These are phyloP conservation scores for Desmophyllum pertusum DNA, from an alignment of 92 coral and sea anemone genomes.

Conservation along the genomic window DNA sequence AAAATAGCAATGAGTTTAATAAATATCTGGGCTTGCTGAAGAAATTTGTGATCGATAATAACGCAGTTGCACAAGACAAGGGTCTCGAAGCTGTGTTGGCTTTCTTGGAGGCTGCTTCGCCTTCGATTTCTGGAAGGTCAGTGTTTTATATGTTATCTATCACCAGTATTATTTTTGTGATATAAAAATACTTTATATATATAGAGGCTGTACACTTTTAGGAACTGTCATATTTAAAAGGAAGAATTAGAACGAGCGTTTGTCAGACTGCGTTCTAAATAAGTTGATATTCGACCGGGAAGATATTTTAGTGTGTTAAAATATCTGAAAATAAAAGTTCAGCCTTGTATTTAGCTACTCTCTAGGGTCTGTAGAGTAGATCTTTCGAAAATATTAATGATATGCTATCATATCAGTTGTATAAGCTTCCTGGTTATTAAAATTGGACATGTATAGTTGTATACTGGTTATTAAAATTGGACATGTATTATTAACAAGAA, in stretches of 20 bases:
- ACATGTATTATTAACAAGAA: no score
- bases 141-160: not conserved
- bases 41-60: conserved; percentile 95
- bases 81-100: conserved; percentile 93
- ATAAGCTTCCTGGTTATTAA: no score
- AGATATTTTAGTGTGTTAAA: not conserved
- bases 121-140: conserved; percentile 95
- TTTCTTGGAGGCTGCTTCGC: conserved; percentile 90
- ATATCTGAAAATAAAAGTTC: not conserved
- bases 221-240: not conserved
- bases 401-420: not conserved
- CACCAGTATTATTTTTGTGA: not conserved
- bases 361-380: not conserved
- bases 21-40: conserved; percentile 88
- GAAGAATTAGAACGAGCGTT: not conserved
- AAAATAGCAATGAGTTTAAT: conserved; percentile 85
- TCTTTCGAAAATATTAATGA: not conserved
- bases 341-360: not conserved
- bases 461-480: no score
- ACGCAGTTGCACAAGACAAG: conserved; percentile 98
- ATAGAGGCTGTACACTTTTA: not conserved
- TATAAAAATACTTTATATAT: not conserved
- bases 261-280: not conserved
- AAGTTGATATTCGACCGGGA: not conserved
- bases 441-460: no score